phyloP scores from a whole-genome alignment of 2,888 invertebrate species.

The Drosophila robusta region DNA sequence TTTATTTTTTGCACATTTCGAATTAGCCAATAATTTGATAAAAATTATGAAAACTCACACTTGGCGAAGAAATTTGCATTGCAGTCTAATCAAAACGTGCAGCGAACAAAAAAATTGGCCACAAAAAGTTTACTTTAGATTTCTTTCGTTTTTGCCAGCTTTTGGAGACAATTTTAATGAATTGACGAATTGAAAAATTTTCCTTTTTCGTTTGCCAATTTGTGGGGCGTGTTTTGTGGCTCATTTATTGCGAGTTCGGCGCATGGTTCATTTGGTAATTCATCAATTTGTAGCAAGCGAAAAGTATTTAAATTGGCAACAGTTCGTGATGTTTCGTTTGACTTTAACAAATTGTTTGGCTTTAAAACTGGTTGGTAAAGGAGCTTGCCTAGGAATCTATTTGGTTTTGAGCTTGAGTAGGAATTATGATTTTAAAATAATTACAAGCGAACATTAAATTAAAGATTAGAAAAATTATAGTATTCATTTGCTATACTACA shows the following conservation, averaged over 20 bases:
- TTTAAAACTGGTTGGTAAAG: neutral
- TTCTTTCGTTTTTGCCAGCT: neutral
- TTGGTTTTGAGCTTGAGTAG: no score
- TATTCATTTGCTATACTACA: no score
- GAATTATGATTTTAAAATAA: no score
- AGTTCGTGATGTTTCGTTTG: neutral
- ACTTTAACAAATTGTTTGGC: neutral
- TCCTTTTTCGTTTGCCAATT: conserved; percentile 15
- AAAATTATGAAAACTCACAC: conserved; percentile 37
- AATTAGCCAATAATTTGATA: conserved; percentile 19
- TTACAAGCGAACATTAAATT: no score
- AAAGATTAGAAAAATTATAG: no score
- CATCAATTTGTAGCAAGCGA: conserved; percentile 20
- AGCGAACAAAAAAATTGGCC: conserved; percentile 39
- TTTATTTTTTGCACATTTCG: neutral
- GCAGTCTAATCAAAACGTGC: conserved; percentile 45
- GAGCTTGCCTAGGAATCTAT: no score
- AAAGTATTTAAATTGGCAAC: conserved; percentile 8
- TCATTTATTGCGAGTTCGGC: conserved; percentile 21
- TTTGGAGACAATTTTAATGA: conserved; percentile 43
- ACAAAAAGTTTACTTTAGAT: conserved; percentile 11
- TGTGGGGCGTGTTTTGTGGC: conserved; percentile 28
- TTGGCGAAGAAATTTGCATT: conserved; percentile 29
- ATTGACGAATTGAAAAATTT: conserved; percentile 32
- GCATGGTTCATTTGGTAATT: conserved; percentile 49